These are phyloP conservation scores for Rotaria socialis DNA, from an alignment of 2,888 invertebrate genomes.

Conservation along the genomic window DNA sequence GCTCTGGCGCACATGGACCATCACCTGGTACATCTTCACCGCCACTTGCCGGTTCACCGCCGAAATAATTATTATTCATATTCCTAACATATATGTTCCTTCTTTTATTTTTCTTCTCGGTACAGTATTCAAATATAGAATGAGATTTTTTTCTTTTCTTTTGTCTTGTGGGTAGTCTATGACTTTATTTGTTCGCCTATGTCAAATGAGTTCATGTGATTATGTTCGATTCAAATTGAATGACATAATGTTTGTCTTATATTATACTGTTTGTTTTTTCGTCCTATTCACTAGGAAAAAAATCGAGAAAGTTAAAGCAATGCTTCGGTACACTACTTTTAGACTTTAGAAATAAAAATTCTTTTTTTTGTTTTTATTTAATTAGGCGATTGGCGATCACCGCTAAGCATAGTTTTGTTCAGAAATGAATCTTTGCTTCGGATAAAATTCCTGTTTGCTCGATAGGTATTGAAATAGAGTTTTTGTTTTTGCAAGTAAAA, in stretches of 20 bases:
- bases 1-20: not conserved
- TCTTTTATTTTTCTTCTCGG: not conserved
- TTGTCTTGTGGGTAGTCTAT: not conserved
- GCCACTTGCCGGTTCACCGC: not conserved
- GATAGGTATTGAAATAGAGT: too few species aligned
- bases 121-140: not conserved
- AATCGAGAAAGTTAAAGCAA: not conserved
- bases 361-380: too few species aligned
- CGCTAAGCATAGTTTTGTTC: too few species aligned
- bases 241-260: not conserved
- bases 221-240: not conserved
- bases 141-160: not conserved
- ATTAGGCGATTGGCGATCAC: too few species aligned
- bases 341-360: not conserved
- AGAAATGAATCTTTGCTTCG: too few species aligned
- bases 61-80: not conserved
- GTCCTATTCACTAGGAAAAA: not conserved
- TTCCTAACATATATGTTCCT: not conserved
- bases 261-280: not conserved
- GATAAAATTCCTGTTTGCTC: too few species aligned
- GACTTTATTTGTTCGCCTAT: not conserved
- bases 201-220: not conserved
- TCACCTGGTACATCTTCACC: not conserved
- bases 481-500: too few species aligned
- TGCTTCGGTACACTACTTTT: not conserved